phyloP scores from a whole-genome alignment of 2,797 vertebrate species.

The Labroides dimidiatus region DNA sequence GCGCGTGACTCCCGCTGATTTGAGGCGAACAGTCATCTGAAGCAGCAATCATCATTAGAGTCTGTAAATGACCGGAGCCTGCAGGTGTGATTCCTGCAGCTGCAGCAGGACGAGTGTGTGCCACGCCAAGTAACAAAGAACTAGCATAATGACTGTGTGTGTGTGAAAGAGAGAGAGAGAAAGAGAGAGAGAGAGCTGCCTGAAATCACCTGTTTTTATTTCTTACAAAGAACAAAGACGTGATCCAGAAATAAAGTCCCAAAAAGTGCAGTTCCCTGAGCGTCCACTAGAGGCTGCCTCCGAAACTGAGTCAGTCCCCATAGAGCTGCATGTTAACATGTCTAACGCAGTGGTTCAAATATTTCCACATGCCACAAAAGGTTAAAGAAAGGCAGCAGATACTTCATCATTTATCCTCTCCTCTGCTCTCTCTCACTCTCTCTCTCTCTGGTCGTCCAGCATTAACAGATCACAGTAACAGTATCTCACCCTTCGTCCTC shows the following conservation, averaged over 20 bases:
- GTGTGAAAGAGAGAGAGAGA: not conserved
- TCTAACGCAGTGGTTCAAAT: too few relatives aligned
- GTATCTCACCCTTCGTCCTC: too few relatives aligned
- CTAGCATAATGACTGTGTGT: not conserved
- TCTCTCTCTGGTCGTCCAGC: not conserved
- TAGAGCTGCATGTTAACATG: too few relatives aligned
- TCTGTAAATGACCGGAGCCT: not conserved
- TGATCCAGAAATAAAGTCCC: too few relatives aligned
- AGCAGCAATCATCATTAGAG: not conserved
- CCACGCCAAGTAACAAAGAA: not conserved
- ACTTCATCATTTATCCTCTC: too few relatives aligned
- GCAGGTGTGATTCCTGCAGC: conserved; percentile 25
- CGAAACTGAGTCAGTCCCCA: too few relatives aligned
- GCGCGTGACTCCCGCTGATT: not conserved
- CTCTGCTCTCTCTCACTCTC: not conserved
- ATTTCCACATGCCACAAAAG: too few relatives aligned
- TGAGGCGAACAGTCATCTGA: conserved; percentile 8
- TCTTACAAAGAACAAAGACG: too few relatives aligned
- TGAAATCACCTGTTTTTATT: too few relatives aligned
- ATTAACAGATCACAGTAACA: not conserved
- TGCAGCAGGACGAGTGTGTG: not conserved
- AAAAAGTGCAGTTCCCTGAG: too few relatives aligned
- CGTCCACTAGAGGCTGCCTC: too few relatives aligned
- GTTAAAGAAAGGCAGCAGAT: too few relatives aligned
- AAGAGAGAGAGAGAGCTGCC: not conserved